These are phyloP conservation scores for Oceanites oceanicus DNA, from an alignment of 2,113 vertebrate genomes.

Conservation along the genomic window DNA sequence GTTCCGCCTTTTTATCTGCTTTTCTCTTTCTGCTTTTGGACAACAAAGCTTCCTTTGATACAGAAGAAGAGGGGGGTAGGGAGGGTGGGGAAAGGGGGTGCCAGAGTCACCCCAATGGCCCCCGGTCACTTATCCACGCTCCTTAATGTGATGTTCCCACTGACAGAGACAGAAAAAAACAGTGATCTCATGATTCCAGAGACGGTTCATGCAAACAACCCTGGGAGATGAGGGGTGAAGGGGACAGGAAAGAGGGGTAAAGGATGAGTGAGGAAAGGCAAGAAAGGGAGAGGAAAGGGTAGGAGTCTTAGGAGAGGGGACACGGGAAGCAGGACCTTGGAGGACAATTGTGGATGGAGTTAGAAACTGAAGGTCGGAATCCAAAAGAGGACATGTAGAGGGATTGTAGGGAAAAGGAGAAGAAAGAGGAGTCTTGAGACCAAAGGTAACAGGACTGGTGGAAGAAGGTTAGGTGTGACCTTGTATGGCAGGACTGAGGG, in stretches of 20 bases:
- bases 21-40: conserved; percentile 69
- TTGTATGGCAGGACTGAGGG: not conserved
- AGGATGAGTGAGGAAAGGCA: not conserved
- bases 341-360: not conserved
- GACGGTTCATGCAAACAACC: conserved; percentile 21
- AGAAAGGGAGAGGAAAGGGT: not conserved
- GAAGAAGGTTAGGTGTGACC: not conserved
- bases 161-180: conserved; percentile 29
- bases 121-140: conserved; percentile 56
- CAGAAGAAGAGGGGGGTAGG: conserved; percentile 16
- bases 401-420: not conserved
- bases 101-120: conserved; percentile 62
- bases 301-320: not conserved
- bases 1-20: conserved; percentile 73
- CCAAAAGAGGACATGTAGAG: not conserved
- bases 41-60: conserved; percentile 74
- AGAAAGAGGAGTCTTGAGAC: not conserved
- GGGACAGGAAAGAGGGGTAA: conserved; percentile 2
- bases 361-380: not conserved
- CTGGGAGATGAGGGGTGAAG: conserved; percentile 4
- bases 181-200: conserved; percentile 70
- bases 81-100: conserved; percentile 44
- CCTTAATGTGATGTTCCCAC: conserved; percentile 69
- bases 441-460: not conserved
- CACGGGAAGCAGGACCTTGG: not conserved